Base-by-base conservation (phyloP, 2,888 invertebrate species). In the Galerucella calmariensis region DNA sequence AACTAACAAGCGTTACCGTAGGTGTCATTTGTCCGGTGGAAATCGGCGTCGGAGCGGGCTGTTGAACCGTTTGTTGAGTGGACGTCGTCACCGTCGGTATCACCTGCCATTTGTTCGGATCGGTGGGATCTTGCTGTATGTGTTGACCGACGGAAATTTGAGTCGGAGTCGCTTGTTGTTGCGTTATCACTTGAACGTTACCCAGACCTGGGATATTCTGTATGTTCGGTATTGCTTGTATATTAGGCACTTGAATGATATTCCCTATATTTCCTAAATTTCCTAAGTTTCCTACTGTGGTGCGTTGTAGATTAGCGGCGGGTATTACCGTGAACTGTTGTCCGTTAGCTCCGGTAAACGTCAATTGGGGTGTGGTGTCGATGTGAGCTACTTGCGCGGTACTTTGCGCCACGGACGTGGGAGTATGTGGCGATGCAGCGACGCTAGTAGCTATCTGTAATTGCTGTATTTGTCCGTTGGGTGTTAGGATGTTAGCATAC, bases 281-380 rank as follows among this genome's bases (percentile, higher is more conserved):
- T 44, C 80, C 81, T 69, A 83, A 53, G 74, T 79, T 82, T 71
- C 85, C 85, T 67, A 86, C 78, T 65, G 84, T 84, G 35, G 85
- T 83, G 58, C 85, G 86, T 77, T 87, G 87, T 70, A 87, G 73
- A 80, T 86, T 90, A 16, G 92, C 90, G 1, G 93, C 91, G 11
- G 95, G 95, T 84, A 96, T 95, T 69, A 96, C 93, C 6, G 95
- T 95, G 80, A 95, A 91, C 84, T 95, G 95, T 84, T 95, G 95
- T 0, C 93, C 94, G 82, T 91, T 91, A 2, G 93, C 92, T 75
- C 93, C 92, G 78, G 92, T 93, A 73, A 94, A 92, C 12, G 94
- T 93, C 72, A 94, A 91, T 1, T 93, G 92, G 1, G 81, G 75
- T 46, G 77, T 74, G 2, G 75, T 73, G 67, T 79, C 79, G 10